Percentiles rank a stretch among this genome's conserved stretches.
Conservation (phyloP, 2,888 invertebrate species). For the Carabus problematicus region DNA sequence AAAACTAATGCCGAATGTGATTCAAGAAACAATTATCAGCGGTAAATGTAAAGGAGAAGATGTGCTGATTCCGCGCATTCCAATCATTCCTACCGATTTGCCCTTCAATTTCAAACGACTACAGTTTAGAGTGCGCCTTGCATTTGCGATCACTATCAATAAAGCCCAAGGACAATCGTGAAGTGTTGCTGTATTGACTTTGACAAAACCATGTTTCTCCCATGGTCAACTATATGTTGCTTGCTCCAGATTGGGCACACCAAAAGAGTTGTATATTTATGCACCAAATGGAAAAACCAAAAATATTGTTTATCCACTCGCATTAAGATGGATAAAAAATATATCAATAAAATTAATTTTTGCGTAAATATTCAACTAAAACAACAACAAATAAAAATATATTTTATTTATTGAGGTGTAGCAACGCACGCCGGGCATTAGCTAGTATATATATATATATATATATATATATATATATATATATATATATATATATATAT, state of each 20-base stretch:
- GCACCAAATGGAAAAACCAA: slow-evolving; percentile 38
- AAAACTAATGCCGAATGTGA: slow-evolving; percentile 40
- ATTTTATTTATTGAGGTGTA: too few species aligned
- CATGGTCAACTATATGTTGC: slow-evolving; percentile 51
- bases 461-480: too few species aligned
- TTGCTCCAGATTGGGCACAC: slow-evolving; percentile 44
- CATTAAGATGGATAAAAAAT: too few species aligned
- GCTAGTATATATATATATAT: too few species aligned
- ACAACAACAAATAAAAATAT: too few species aligned
- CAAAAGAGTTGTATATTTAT: slow-evolving; percentile 40
- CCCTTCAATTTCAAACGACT: slow-evolving; percentile 46
- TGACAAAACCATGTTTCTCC: slow-evolving; percentile 46
- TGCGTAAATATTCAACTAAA: too few species aligned
- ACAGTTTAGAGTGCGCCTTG: slow-evolving; percentile 49
- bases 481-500: too few species aligned
- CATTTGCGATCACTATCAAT: slow-evolving; percentile 48
- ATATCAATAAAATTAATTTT: too few species aligned
- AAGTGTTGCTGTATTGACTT: slow-evolving; percentile 40
- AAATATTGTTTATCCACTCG: slow-evolving; percentile 45
- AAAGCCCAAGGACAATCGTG: slow-evolving; percentile 52
- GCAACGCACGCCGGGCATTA: too few species aligned
- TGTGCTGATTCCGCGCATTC: slow-evolving; percentile 48
- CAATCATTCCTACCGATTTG: slow-evolving; percentile 43
- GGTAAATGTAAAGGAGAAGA: slow-evolving; percentile 31
- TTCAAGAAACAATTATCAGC: slow-evolving; percentile 33